A percentile compares a stretch with the other conserved stretches of the same genome.
phyloP scores from a whole-genome alignment of 2,888 invertebrate genomes.

The Strigamia maritima region DNA sequence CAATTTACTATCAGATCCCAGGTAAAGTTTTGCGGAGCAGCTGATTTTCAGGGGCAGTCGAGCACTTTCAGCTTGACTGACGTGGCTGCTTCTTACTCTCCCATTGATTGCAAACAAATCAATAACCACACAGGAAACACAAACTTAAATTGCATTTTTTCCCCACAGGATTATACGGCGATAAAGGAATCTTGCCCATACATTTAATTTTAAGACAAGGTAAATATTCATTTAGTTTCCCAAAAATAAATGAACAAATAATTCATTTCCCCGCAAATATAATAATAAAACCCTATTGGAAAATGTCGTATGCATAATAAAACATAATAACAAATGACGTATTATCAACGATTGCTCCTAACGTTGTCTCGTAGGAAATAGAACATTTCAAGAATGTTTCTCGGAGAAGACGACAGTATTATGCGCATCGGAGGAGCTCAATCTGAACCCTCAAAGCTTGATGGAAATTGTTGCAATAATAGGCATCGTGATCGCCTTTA shows the following conservation, averaged over 20 bases:
- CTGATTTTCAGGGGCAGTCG: not conserved
- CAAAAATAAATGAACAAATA: too few species aligned
- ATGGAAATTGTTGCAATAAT: not conserved
- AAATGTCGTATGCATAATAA: too few species aligned
- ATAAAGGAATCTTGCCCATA: conserved; percentile 3
- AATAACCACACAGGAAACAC: not conserved
- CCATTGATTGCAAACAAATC: not conserved
- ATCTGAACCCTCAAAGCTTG: not conserved
- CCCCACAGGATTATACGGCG: not conserved
- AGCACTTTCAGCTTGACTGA: not conserved
- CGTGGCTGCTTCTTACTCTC: not conserved
- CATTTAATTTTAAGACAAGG: conserved; percentile 1
- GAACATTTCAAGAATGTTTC: not conserved
- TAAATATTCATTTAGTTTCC: not conserved
- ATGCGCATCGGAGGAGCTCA: not conserved
- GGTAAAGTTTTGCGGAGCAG: not conserved
- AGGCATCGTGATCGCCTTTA: not conserved
- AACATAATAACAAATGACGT: too few species aligned
- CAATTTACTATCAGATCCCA: not conserved
- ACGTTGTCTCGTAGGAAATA: not conserved
- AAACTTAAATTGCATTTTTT: not conserved
- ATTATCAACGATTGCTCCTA: not conserved
- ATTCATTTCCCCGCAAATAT: too few species aligned
- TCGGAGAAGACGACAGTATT: not conserved
- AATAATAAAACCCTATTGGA: too few species aligned